Evolutionary conservation across 2,797 vertebrate genomes (phyloP).

Genomic region (Moxostoma hubbsi): DNA sequence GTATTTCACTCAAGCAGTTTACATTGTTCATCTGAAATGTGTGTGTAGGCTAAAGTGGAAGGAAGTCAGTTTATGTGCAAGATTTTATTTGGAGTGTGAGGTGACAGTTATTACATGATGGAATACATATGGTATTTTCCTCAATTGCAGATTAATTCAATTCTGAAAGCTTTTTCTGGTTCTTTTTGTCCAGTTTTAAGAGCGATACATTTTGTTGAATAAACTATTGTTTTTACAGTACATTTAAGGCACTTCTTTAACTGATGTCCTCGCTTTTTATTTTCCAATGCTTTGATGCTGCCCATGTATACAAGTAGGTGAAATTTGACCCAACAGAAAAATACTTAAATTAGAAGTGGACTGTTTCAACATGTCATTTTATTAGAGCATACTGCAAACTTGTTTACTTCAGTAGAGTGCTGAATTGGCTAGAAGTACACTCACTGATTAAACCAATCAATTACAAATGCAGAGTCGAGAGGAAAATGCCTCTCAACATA

Average conservation of each 20-base stretch:
- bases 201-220: slow-evolving; percentile 70
- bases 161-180: slow-evolving; percentile 57
- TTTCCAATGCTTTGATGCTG: not conserved
- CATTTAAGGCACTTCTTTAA: slow-evolving; percentile 29
- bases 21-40: slow-evolving; percentile 41
- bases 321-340: not conserved
- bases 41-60: slow-evolving; percentile 36
- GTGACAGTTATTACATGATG: slow-evolving; percentile 29
- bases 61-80: slow-evolving; percentile 40
- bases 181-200: slow-evolving; percentile 64
- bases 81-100: slow-evolving; percentile 39
- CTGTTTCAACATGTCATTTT: too few relatives aligned
- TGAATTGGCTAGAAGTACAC: not conserved
- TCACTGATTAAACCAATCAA: not conserved
- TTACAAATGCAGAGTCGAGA: not conserved
- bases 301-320: not conserved
- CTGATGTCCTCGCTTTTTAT: not conserved
- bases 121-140: slow-evolving; percentile 8
- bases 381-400: not conserved
- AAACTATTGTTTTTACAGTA: slow-evolving; percentile 69
- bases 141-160: slow-evolving; percentile 32
- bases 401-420: not conserved
- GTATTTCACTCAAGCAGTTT: slow-evolving; percentile 50
- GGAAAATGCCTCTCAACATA: not conserved
- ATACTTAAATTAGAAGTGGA: not conserved